These are phyloP conservation scores for Corvus hawaiiensis DNA, from an alignment of 2,113 vertebrate species.

Conservation along the genomic window DNA sequence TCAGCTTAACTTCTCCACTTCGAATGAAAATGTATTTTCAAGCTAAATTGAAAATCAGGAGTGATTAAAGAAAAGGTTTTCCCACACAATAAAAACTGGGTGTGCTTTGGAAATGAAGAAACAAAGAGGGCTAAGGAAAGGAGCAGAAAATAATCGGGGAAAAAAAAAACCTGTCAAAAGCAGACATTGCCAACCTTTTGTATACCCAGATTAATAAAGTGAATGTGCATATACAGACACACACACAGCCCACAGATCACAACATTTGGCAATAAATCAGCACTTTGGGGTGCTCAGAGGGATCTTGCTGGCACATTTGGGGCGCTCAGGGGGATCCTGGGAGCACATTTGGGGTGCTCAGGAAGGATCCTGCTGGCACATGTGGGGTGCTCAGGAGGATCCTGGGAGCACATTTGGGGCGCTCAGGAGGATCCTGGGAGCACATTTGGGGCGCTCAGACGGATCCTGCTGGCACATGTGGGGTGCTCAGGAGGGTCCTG, in stretches of 20 bases:
- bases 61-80: background rate
- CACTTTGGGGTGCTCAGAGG: background rate
- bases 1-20: background rate
- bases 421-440: accelerated
- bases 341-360: background rate
- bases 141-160: background rate
- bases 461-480: background rate
- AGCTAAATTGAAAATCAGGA: background rate
- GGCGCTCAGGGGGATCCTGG: background rate
- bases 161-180: background rate
- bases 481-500: background rate
- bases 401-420: background rate
- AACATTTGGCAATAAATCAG: background rate
- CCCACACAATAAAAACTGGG: background rate
- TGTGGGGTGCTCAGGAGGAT: background rate
- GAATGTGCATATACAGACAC: background rate
- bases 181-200: background rate
- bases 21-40: background rate
- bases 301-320: background rate
- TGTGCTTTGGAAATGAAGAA: background rate
- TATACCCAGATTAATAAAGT: background rate
- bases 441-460: background rate
- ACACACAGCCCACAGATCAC: background rate
- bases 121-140: background rate
- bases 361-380: background rate